Evolutionary conservation across 1,140 invertebrate species (phyloP).

Genomic region (Calliopsis andreniformis): DNA sequence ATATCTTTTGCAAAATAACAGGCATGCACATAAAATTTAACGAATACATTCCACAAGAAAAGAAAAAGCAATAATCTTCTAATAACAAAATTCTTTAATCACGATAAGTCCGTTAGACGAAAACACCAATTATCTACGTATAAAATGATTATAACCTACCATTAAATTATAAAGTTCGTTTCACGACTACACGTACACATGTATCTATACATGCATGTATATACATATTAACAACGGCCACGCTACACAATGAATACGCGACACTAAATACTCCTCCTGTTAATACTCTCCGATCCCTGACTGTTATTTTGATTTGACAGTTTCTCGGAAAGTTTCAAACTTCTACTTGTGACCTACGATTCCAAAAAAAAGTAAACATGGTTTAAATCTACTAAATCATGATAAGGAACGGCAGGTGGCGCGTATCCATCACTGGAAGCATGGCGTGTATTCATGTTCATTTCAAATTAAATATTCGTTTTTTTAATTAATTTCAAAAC

Average conservation of each 20-base stretch:
- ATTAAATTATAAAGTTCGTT: slow-evolving; percentile 34
- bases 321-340: slow-evolving; percentile 3
- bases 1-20: background rate
- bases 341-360: background rate
- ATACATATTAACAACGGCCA: background rate
- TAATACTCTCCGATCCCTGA: background rate
- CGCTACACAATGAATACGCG: background rate
- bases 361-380: slow-evolving; percentile 28
- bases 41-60: background rate
- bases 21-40: background rate
- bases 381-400: slow-evolving; percentile 31
- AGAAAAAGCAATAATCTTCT: background rate
- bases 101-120: background rate
- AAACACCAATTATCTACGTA: background rate
- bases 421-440: background rate
- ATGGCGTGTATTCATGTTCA: too few species aligned
- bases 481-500: too few species aligned
- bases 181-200: slow-evolving; percentile 8
- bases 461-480: too few species aligned
- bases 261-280: background rate
- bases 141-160: slow-evolving; percentile 51
- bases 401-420: slow-evolving; percentile 19
- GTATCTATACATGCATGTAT: background rate
- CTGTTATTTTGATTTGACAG: background rate
- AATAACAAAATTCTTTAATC: background rate